Percentiles rank a stretch among this genome's conserved stretches.
Conservation (phyloP, 2,797 vertebrate species). For the Choloepus didactylus region DNA sequence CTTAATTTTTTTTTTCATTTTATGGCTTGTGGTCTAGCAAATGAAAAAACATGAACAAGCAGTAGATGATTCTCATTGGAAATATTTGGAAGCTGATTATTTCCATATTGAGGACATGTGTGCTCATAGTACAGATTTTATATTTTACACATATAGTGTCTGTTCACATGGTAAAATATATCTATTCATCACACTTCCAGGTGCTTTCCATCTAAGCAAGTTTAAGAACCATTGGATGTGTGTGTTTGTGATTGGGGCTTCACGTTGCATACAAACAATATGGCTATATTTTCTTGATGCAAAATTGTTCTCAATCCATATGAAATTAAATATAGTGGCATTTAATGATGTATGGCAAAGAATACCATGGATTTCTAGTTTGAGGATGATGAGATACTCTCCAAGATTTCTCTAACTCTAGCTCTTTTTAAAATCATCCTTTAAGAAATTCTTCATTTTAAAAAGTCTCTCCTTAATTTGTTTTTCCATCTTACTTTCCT, state of each 20-base stretch:
- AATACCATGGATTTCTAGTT: conserved; percentile 44
- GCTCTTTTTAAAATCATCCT: background rate
- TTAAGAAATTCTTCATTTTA: conserved; percentile 34
- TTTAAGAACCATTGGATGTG: conserved; percentile 52
- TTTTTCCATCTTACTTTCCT: background rate
- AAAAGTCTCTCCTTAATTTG: background rate
- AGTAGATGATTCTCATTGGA: conserved; percentile 39
- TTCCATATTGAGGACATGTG: conserved; percentile 27
- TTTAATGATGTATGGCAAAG: conserved; percentile 54
- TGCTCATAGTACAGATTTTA: conserved; percentile 46
- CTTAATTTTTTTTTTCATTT: background rate
- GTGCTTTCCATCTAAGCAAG: conserved; percentile 56
- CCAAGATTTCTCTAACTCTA: background rate
- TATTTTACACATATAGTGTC: conserved; percentile 30
- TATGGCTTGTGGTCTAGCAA: conserved; percentile 15
- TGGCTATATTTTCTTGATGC: conserved; percentile 54
- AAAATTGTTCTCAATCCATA: conserved; percentile 62
- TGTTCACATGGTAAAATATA: conserved; percentile 58
- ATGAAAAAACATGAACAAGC: conserved; percentile 53
- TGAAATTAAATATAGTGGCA: conserved; percentile 64
- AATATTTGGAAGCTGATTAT: conserved; percentile 63
- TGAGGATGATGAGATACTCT: background rate
- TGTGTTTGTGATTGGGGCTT: conserved; percentile 59
- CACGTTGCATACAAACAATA: conserved; percentile 5
- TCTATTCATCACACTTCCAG: conserved; percentile 70